A percentile compares a stretch with the other conserved stretches of the same genome.
phyloP scores from a whole-genome alignment of 2,113 vertebrate genomes.

The Aptenodytes patagonicus region DNA sequence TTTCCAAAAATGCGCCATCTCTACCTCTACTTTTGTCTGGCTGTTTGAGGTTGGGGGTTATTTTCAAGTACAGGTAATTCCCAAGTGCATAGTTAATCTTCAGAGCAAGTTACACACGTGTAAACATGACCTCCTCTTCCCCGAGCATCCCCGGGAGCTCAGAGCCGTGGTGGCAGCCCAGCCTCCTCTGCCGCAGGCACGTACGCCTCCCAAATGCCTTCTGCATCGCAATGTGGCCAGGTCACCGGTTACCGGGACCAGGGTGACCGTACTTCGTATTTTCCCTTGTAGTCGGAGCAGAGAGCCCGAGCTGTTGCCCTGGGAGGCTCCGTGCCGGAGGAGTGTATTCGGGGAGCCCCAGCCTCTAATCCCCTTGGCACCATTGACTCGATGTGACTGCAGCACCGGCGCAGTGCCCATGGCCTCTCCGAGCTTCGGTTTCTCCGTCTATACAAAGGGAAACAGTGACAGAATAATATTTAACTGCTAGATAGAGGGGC shows the following conservation, averaged over 20 bases:
- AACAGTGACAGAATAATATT: neutral
- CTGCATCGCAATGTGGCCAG: rapidly evolving
- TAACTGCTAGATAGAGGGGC: neutral
- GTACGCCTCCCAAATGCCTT: neutral
- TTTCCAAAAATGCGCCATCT: neutral
- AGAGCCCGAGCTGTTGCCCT: neutral
- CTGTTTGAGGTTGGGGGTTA: neutral
- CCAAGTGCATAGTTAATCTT: neutral
- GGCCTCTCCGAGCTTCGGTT: neutral
- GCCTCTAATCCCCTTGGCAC: neutral
- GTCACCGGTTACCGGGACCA: neutral
- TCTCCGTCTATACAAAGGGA: neutral
- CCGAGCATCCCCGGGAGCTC: neutral
- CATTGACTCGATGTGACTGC: neutral
- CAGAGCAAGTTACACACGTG: rapidly evolving
- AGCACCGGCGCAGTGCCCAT: neutral
- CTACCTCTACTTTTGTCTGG: neutral
- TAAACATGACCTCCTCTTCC: neutral
- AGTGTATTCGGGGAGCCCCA: rapidly evolving
- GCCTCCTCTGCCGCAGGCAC: neutral
- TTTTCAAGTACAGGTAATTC: neutral
- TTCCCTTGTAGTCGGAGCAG: neutral
- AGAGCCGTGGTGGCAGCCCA: neutral
- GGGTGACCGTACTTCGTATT: neutral
- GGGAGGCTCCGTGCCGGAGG: neutral